Base-by-base conservation (phyloP, 2,797 vertebrate genomes). In the Tachyglossus aculeatus region DNA sequence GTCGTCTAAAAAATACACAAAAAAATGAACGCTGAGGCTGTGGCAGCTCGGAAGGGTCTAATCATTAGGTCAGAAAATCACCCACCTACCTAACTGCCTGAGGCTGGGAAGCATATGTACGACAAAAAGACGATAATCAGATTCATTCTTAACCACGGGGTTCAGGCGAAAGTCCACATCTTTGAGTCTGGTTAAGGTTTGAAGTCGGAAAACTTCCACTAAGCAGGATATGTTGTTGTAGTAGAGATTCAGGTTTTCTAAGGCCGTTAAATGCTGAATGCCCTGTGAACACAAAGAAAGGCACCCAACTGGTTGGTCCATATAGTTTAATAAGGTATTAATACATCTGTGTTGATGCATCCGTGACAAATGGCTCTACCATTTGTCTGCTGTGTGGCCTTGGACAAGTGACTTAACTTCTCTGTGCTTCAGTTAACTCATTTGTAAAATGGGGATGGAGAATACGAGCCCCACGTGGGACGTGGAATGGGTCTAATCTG, bases 141-240 rank as follows among this genome's bases (percentile, higher is more conserved):
- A 86, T 41, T 91, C 75, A 43, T 57, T 88, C 80, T 90, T 93
- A 21, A 90, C 88, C 37, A 96, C 80, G 5, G 95, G 95, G 79
- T 96, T 96, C 47, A 96, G 92, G 14, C 95, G 86, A 22, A 96
- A 70, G 78, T 96, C 95, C 77, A 96, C 73, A 3, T 95, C 94
- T 43, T 59, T 90, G 47, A 96, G 85, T 37, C 80, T 74, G 0
- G 86, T 71, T 39, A 96, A 76, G 53, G 81, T 74, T 9, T 86
- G 91, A 10, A 96, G 84, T 45, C 90, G 84, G 45, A 91, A 87
- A 13, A 95, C 61, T 36, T 95, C 94, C 4, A 92, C 83, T 4
- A 94, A 54, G 1, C 92, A 93, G 11, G 94, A 88, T 54, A 96
- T 91, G 50, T 87, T 78, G 89, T 95, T 96, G 83, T 92, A 92